These are phyloP conservation scores for Neosilurus hyrtlii DNA, from an alignment of 2,797 vertebrate genomes.

Conservation along the genomic window DNA sequence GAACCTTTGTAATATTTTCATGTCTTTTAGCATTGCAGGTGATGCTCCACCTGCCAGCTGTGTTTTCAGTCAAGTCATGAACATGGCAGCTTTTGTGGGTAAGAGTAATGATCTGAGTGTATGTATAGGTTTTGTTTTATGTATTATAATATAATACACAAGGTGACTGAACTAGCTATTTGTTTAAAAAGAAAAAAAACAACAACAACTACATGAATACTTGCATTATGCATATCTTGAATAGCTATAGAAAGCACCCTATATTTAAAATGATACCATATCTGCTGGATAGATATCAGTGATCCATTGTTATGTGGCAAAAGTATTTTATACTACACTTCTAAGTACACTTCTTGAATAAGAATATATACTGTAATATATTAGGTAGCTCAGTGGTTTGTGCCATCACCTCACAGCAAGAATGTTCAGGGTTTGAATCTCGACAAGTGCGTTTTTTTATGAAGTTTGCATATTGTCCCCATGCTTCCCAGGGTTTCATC, in stretches of 20 bases:
- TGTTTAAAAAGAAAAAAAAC: neutral
- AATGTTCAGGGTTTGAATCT: too few relatives aligned
- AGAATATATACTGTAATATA: too few relatives aligned
- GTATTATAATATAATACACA: neutral
- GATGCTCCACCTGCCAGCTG: conserved; percentile 87
- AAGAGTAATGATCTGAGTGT: conserved; percentile 52
- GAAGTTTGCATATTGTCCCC: too few relatives aligned
- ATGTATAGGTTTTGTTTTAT: neutral
- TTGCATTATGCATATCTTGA: neutral
- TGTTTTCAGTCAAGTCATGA: conserved; percentile 90
- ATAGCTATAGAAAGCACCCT: neutral
- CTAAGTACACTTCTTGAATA: too few relatives aligned
- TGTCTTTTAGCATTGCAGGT: conserved; percentile 81
- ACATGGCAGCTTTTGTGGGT: conserved; percentile 89
- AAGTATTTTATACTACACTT: neutral
- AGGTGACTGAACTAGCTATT: neutral
- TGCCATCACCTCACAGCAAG: too few relatives aligned
- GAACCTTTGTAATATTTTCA: neutral
- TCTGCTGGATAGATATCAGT: neutral
- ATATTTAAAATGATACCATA: neutral
- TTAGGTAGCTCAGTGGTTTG: too few relatives aligned
- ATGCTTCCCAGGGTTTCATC: too few relatives aligned
- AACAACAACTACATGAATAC: neutral
- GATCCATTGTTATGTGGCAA: neutral
- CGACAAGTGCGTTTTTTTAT: too few relatives aligned